A percentile compares a stretch with the other conserved stretches of the same genome.
Conservation (phyloP, 2,888 invertebrate species). For the Eustalomyia histrio region DNA sequence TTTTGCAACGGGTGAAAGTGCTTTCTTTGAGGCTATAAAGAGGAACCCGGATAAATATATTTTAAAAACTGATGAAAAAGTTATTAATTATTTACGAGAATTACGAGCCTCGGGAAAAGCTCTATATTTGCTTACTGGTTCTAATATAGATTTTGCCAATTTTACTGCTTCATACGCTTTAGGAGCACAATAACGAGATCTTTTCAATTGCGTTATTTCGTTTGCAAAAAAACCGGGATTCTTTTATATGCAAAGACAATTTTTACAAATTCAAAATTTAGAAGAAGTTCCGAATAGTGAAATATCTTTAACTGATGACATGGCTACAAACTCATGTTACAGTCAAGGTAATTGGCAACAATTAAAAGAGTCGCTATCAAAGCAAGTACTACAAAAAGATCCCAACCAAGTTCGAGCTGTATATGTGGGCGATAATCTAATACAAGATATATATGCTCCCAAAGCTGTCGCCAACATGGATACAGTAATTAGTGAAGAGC, state of each 20-base stretch:
- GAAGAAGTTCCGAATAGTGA: slow-evolving; percentile 68
- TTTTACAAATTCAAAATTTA: slow-evolving; percentile 79
- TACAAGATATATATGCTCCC: slow-evolving; percentile 88
- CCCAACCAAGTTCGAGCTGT: slow-evolving; percentile 79
- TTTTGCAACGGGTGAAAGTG: slow-evolving; percentile 81
- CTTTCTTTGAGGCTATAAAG: slow-evolving; percentile 83
- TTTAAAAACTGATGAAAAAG: slow-evolving; percentile 80
- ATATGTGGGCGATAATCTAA: slow-evolving; percentile 88
- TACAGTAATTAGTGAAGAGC: slow-evolving; percentile 86
- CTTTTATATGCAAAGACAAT: slow-evolving; percentile 82
- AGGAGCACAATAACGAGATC: slow-evolving; percentile 84
- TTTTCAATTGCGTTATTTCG: slow-evolving; percentile 84
- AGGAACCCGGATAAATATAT: slow-evolving; percentile 82
- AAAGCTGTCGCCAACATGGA: slow-evolving; percentile 82
- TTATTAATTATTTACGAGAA: slow-evolving; percentile 82
- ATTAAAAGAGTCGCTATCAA: slow-evolving; percentile 80
- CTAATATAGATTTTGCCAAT: slow-evolving; percentile 85
- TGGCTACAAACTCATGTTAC: slow-evolving; percentile 80
- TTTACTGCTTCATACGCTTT: slow-evolving; percentile 83
- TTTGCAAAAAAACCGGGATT: slow-evolving; percentile 88
- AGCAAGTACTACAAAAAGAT: slow-evolving; percentile 72
- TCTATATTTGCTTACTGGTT: slow-evolving; percentile 86
- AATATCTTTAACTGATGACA: slow-evolving; percentile 67
- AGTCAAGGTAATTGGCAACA: slow-evolving; percentile 83
- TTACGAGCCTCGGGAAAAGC: slow-evolving; percentile 81